phyloP scores from a whole-genome alignment of 2,888 invertebrate species.

The Pantelozetes paolii region DNA sequence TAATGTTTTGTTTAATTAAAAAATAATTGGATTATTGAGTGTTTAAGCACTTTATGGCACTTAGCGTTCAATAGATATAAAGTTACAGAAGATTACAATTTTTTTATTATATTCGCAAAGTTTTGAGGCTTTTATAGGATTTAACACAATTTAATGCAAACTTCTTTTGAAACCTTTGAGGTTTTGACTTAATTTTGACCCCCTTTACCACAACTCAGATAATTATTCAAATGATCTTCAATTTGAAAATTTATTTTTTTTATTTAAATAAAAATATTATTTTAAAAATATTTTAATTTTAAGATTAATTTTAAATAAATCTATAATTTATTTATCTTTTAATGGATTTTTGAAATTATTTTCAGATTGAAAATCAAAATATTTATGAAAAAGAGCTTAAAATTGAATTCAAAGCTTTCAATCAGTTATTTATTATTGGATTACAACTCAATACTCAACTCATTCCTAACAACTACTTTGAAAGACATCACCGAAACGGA shows the following conservation, averaged over 20 bases:
- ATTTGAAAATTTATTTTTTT: not conserved
- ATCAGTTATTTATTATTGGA: conserved; percentile 64
- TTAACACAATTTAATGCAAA: too few species aligned
- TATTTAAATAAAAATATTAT: not conserved
- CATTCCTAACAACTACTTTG: conserved; percentile 64
- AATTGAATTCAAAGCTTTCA: conserved; percentile 54
- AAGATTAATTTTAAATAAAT: not conserved
- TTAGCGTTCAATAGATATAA: too few species aligned
- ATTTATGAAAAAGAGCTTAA: conserved; percentile 27
- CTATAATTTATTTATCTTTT: not conserved
- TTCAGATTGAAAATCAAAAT: not conserved
- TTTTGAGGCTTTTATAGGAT: too few species aligned
- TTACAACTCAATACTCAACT: conserved; percentile 68
- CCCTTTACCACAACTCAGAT: too few species aligned
- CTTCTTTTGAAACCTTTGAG: too few species aligned
- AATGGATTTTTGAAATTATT: not conserved
- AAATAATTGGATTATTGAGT: too few species aligned
- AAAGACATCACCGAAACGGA: conserved; percentile 60
- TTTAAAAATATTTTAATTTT: too few species aligned
- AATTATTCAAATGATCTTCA: not conserved
- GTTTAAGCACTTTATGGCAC: too few species aligned
- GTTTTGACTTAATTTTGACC: too few species aligned
- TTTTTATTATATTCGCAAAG: too few species aligned
- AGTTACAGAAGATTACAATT: too few species aligned
- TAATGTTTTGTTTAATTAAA: too few species aligned